Percentiles rank a stretch among this genome's conserved stretches.
Conservation (phyloP, 2,888 invertebrate species). For the Nowickia ferox region DNA sequence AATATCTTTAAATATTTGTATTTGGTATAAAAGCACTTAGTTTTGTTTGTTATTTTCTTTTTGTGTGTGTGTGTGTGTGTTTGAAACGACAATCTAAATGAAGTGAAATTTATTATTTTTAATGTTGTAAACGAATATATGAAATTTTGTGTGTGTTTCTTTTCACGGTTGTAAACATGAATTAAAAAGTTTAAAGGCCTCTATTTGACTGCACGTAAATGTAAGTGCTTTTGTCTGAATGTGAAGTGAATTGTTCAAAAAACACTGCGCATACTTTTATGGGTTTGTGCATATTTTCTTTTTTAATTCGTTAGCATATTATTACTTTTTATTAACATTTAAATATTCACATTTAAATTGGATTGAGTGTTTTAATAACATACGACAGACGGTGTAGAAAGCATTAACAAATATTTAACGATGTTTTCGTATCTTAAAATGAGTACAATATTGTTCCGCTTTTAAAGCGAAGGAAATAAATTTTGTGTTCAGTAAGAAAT, state of each 20-base stretch:
- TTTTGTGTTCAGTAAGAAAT: too few species aligned
- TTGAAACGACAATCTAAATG: neutral
- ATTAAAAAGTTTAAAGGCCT: constrained; percentile 62
- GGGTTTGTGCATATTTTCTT: constrained; percentile 2
- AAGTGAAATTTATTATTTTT: constrained; percentile 20
- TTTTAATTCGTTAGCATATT: constrained; percentile 49
- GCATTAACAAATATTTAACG: neutral
- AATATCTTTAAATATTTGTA: too few species aligned
- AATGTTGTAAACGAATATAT: constrained; percentile 6
- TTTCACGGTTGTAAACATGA: constrained; percentile 55
- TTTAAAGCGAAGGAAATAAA: too few species aligned
- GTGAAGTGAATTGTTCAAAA: constrained; percentile 15
- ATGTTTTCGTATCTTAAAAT: too few species aligned
- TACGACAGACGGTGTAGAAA: neutral
- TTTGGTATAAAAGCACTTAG: neutral
- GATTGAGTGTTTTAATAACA: neutral
- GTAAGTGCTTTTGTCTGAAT: neutral
- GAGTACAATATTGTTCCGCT: too few species aligned
- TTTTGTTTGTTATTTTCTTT: neutral
- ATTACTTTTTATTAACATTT: constrained; percentile 34
- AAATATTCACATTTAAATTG: constrained; percentile 15
- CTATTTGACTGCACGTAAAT: constrained; percentile 26
- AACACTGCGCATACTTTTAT: constrained; percentile 60
- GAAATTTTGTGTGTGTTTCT: constrained; percentile 15
- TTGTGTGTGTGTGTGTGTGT: too few species aligned